Conservation (phyloP, 2,888 invertebrate species). For the Heteromyza rotundicornis region DNA sequence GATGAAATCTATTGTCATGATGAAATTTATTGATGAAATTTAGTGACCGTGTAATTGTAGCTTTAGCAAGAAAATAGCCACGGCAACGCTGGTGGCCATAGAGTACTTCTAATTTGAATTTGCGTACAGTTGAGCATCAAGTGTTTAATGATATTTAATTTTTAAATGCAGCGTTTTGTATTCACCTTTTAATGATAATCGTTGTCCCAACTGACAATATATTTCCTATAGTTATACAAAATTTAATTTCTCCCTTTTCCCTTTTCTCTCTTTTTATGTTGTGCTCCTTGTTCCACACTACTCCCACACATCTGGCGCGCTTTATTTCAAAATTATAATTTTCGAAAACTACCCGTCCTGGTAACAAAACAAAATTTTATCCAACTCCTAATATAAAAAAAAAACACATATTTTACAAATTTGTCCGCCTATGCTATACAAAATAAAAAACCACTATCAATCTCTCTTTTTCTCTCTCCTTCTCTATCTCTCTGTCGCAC, state of each 20-base stretch:
- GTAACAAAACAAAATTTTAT: constrained; percentile 31
- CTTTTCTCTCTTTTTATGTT: constrained; percentile 29
- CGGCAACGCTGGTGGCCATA: no score
- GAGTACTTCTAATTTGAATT: no score
- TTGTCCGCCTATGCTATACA: not conserved
- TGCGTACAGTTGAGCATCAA: no score
- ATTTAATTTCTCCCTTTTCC: constrained; percentile 26
- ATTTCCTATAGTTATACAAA: no score
- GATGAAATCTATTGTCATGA: no score
- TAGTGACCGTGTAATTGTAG: no score
- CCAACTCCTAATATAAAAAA: constrained; percentile 17
- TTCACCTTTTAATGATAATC: constrained; percentile 43
- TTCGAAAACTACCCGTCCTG: constrained; percentile 30
- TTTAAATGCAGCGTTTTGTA: constrained; percentile 45
- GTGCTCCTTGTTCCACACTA: constrained; percentile 33
- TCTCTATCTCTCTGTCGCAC: not conserved
- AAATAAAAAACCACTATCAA: not conserved
- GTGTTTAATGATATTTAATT: no score
- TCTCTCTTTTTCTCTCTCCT: constrained; percentile 19
- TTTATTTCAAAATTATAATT: constrained; percentile 26
- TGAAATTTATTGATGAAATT: no score
- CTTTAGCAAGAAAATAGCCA: no score
- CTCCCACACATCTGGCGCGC: constrained; percentile 5
- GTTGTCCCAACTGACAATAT: no score
- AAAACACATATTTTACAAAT: not conserved